These are phyloP conservation scores for Microtus oregoni DNA, from an alignment of 2,113 vertebrate species.

Conservation along the genomic window DNA sequence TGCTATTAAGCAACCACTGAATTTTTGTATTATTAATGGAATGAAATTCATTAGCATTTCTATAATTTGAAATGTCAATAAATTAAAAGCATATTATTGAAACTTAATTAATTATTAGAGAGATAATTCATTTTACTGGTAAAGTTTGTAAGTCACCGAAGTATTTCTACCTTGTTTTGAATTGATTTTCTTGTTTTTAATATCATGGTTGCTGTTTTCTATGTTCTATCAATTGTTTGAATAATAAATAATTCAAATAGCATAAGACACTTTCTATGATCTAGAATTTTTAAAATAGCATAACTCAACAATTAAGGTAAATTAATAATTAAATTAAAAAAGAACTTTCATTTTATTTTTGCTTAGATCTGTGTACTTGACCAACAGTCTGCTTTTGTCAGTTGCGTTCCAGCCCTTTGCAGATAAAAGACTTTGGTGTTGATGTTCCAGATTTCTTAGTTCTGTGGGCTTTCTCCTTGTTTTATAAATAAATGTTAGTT, in stretches of 20 bases:
- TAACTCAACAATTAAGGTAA: background rate
- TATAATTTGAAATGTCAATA: background rate
- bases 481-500: background rate
- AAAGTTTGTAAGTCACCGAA: background rate
- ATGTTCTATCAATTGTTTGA: background rate
- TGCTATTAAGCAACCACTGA: background rate
- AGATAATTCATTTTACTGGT: background rate
- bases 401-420: background rate
- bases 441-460: background rate
- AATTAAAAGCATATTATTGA: background rate
- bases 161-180: background rate
- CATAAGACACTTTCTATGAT: background rate
- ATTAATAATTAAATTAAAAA: background rate
- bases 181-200: background rate
- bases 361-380: background rate
- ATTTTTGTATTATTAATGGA: background rate
- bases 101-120: background rate
- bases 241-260: background rate
- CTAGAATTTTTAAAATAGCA: too few species aligned
- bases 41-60: background rate
- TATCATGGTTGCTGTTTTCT: background rate
- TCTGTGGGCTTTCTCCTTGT: background rate
- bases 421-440: too few species aligned
- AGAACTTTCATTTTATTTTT: background rate
- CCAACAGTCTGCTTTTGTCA: background rate